phyloP scores from a whole-genome alignment of 2,797 vertebrate species.

The Oryzias dopingdopingensis region DNA sequence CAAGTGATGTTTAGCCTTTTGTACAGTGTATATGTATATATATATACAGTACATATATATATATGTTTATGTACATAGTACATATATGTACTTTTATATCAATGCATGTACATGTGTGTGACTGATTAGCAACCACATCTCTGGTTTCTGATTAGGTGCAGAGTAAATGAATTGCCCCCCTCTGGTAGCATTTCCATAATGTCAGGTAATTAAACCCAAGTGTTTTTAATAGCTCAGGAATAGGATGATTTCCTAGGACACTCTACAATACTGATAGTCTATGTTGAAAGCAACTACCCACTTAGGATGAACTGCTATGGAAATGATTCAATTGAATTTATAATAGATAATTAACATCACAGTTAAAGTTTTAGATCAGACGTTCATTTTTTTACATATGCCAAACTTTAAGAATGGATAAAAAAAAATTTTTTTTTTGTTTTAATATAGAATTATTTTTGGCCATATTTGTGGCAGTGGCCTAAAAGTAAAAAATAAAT shows the following conservation, averaged over 20 bases:
- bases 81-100: constrained; percentile 1
- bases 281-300: constrained; percentile 43
- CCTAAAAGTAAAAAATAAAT: too few relatives aligned
- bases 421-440: too few relatives aligned
- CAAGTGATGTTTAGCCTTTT: too few relatives aligned
- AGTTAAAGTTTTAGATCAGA: background rate
- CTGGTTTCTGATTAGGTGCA: constrained; percentile 73
- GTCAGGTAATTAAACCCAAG: constrained; percentile 77
- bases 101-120: constrained; percentile 52
- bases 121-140: constrained; percentile 74
- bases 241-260: constrained; percentile 64
- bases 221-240: constrained; percentile 73
- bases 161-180: constrained; percentile 74
- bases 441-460: too few relatives aligned
- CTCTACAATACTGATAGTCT: constrained; percentile 59
- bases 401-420: too few relatives aligned
- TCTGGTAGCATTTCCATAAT: constrained; percentile 78
- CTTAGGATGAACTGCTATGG: constrained; percentile 34
- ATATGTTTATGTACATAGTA: background rate
- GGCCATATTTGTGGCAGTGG: too few relatives aligned
- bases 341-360: constrained; percentile 14
- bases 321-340: constrained; percentile 19
- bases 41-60: too few relatives aligned
- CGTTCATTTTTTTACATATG: too few relatives aligned
- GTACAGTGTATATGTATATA: too few relatives aligned